A percentile compares a stretch with the other conserved stretches of the same genome.
Conservation (phyloP, 2,888 invertebrate species). For the Melieria omissa region DNA sequence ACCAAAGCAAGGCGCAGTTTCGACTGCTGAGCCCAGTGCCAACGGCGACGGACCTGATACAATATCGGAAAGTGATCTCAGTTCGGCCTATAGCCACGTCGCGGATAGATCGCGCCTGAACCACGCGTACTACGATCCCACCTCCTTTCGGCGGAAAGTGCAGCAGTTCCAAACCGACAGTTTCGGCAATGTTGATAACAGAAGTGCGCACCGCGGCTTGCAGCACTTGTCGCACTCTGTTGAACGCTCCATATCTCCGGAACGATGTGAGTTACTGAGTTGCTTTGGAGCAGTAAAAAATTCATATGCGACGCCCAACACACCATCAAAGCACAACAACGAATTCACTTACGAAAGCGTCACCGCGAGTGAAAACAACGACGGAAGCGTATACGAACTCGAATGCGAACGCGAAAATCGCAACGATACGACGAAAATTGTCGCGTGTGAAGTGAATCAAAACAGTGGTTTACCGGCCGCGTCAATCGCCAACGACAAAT, state of each 20-base stretch:
- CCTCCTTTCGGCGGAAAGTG: constrained; percentile 52
- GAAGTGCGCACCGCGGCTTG: too few species aligned
- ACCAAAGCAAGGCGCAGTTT: constrained; percentile 35
- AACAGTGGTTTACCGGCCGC: constrained; percentile 37
- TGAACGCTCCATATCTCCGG: constrained; percentile 46
- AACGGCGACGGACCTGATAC: too few species aligned
- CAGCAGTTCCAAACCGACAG: constrained; percentile 50
- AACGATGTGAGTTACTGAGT: constrained; percentile 52
- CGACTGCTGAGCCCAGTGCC: too few species aligned
- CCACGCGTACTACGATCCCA: constrained; percentile 48
- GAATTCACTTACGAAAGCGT: background rate
- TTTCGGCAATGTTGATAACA: background rate
- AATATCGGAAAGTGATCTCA: too few species aligned
- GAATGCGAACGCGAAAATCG: too few species aligned
- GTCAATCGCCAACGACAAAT: constrained; percentile 36
- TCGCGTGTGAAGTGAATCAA: constrained; percentile 36
- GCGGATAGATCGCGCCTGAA: constrained; percentile 3
- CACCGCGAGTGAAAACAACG: constrained; percentile 32
- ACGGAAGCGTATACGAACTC: background rate
- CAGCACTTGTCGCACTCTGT: constrained; percentile 1
- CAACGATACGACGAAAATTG: constrained; percentile 14
- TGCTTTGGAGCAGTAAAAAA: constrained; percentile 49
- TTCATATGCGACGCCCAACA: background rate
- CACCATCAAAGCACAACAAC: too few species aligned
- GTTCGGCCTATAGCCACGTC: too few species aligned